phyloP scores from a whole-genome alignment of 2,113 vertebrate species.

The Proteles cristata region DNA sequence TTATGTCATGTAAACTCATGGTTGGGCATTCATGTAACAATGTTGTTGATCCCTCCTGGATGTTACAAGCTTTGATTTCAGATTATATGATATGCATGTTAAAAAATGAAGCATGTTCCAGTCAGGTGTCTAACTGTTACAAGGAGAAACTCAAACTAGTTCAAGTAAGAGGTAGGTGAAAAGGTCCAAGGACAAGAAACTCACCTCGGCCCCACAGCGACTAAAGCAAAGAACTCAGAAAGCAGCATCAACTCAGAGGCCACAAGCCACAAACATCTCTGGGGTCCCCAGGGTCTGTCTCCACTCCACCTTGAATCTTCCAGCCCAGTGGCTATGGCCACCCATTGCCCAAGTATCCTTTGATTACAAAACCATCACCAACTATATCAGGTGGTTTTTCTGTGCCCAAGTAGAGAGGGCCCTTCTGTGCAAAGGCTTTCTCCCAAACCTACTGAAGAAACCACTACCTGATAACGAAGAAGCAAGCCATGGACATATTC shows the following conservation, averaged over 20 bases:
- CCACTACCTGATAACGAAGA: background rate
- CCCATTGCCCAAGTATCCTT: background rate
- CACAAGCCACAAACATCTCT: background rate
- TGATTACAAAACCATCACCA: background rate
- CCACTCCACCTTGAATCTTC: background rate
- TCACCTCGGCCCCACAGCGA: too few species aligned
- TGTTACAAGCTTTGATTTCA: background rate
- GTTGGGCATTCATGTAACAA: background rate
- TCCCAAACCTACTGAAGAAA: background rate
- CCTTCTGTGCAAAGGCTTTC: background rate
- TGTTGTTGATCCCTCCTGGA: background rate
- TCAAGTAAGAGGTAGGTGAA: background rate
- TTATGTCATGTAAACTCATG: background rate
- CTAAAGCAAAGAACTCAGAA: background rate
- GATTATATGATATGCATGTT: background rate
- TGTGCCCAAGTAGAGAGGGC: background rate
- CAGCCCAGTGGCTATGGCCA: background rate
- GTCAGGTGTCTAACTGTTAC: background rate
- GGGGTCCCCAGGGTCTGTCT: background rate
- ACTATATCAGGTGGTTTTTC: background rate
- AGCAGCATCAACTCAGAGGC: background rate
- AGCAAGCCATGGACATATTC: background rate
- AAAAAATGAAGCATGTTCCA: background rate
- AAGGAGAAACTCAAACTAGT: background rate
- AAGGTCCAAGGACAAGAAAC: background rate